phyloP scores from a whole-genome alignment of 2,113 vertebrate species.

The Eulacestoma nigropectus region DNA sequence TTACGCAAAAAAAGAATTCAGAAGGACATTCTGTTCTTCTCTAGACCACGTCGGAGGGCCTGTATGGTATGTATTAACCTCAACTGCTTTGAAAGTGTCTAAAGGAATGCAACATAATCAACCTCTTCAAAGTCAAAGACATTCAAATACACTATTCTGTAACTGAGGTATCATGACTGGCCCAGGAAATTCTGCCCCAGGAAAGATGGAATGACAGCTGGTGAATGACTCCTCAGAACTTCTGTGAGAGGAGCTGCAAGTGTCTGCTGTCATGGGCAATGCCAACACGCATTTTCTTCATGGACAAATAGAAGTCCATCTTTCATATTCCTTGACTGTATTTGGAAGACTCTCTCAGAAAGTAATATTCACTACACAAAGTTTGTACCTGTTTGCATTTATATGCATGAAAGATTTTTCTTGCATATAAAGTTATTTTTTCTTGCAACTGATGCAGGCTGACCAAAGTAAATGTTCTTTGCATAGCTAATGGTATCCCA shows the following conservation, averaged over 20 bases:
- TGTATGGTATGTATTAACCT: background rate
- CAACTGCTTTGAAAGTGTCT: background rate
- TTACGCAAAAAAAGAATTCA: background rate
- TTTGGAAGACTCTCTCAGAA: background rate
- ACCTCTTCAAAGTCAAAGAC: background rate
- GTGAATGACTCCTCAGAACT: background rate
- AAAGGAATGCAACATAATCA: background rate
- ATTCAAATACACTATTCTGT: background rate
- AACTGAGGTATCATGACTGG: background rate
- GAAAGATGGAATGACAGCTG: background rate
- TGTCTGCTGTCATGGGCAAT: fast-evolving
- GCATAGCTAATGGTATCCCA: background rate
- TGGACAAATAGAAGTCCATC: background rate
- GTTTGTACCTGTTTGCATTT: background rate
- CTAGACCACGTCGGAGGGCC: background rate
- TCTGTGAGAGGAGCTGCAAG: background rate
- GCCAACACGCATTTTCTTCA: background rate
- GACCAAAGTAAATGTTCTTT: background rate
- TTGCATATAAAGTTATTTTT: too few relatives aligned
- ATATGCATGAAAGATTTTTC: background rate
- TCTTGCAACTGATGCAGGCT: background rate
- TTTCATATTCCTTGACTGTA: background rate
- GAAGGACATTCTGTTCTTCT: background rate
- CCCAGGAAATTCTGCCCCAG: background rate
- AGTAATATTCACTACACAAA: background rate